A percentile compares a stretch with the other conserved stretches of the same genome.
phyloP scores from a whole-genome alignment of 2,797 vertebrate species.

The Silurus aristotelis region DNA sequence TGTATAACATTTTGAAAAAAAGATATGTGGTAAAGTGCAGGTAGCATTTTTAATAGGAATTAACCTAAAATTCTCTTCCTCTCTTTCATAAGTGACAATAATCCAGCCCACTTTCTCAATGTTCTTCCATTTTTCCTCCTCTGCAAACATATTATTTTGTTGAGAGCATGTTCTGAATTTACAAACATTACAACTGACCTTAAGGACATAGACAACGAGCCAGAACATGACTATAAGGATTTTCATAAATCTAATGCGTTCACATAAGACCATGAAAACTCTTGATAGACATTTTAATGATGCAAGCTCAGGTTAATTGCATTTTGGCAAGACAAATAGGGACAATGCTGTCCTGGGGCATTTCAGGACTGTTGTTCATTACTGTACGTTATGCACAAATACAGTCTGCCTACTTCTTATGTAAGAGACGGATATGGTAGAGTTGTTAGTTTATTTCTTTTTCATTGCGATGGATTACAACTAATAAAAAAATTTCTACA shows the following conservation, averaged over 20 bases:
- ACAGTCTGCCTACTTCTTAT: not conserved
- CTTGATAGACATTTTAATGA: constrained; percentile 10
- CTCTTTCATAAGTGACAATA: not conserved
- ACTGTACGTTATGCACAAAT: not conserved
- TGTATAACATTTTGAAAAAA: not conserved
- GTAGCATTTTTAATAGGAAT: not conserved
- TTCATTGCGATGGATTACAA: not conserved
- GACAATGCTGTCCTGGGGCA: not conserved
- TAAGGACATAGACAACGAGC: constrained; percentile 1
- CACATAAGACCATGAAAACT: constrained; percentile 13
- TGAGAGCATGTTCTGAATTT: not conserved
- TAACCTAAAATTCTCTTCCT: not conserved
- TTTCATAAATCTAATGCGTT: constrained; percentile 15
- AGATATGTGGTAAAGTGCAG: too few relatives aligned
- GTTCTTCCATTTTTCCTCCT: not conserved
- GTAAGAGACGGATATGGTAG: not conserved
- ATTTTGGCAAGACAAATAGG: not conserved
- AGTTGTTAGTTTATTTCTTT: not conserved
- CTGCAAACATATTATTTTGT: not conserved
- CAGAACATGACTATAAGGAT: not conserved
- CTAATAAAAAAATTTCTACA: not conserved
- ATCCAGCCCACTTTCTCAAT: not conserved
- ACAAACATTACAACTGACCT: not conserved
- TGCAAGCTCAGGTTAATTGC: constrained; percentile 7
- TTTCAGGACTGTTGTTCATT: not conserved